phyloP scores from a whole-genome alignment of 1,140 invertebrate species.

The Lordiphosa stackelbergi region DNA sequence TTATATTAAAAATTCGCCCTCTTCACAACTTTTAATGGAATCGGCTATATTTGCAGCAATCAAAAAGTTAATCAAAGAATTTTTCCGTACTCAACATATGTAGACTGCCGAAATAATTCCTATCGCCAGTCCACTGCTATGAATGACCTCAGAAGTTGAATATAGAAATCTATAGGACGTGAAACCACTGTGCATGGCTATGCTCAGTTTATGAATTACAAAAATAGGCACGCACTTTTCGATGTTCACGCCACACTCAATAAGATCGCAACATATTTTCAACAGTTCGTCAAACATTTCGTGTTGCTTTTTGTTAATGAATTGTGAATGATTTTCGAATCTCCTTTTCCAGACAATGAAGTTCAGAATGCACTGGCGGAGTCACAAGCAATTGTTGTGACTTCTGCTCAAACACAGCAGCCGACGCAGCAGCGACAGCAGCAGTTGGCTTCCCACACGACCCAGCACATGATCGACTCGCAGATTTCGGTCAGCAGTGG shows the following conservation, averaged over 20 bases:
- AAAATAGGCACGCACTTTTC: background rate
- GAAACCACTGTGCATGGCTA: slow-evolving; percentile 3
- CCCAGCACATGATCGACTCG: slow-evolving; percentile 64
- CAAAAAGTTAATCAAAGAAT: no score
- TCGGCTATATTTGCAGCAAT: no score
- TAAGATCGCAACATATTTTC: slow-evolving; percentile 1
- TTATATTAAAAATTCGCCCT: no score
- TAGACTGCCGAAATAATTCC: no score
- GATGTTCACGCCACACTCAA: slow-evolving; percentile 5
- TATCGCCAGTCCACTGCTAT: no score
- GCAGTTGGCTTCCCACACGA: slow-evolving; percentile 33
- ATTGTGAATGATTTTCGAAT: background rate
- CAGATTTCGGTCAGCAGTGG: slow-evolving; percentile 69
- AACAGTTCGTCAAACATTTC: slow-evolving; percentile 12
- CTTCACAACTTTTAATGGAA: no score
- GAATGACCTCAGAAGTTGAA: no score
- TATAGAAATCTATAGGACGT: no score
- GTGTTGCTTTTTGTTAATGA: slow-evolving; percentile 4
- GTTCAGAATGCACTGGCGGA: slow-evolving; percentile 52
- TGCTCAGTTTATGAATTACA: slow-evolving; percentile 10
- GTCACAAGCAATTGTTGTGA: slow-evolving; percentile 54
- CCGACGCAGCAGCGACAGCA: slow-evolving; percentile 42
- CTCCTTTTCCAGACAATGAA: slow-evolving; percentile 46
- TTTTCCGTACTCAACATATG: no score
- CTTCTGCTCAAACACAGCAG: slow-evolving; percentile 33